Evolutionary conservation across 2,797 vertebrate species (phyloP).

Genomic region (Ispidina lecontei): DNA sequence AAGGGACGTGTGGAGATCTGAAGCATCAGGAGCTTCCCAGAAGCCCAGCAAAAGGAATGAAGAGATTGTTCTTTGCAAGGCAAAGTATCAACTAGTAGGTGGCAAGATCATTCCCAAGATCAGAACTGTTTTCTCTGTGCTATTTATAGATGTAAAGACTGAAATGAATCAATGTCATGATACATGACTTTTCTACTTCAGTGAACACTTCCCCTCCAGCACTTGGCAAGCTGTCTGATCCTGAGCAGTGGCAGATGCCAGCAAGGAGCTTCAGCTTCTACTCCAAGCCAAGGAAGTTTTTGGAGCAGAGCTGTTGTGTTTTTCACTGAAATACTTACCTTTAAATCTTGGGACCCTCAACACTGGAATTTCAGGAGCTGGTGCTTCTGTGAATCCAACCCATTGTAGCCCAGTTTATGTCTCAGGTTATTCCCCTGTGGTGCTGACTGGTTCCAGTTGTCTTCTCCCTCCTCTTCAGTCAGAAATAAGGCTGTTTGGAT

Average conservation of each 20-base stretch:
- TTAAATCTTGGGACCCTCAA: not conserved
- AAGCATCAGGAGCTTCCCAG: not conserved
- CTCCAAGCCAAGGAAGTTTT: not conserved
- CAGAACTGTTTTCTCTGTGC: not conserved
- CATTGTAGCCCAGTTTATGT: not conserved
- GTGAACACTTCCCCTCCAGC: not conserved
- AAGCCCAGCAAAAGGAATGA: not conserved
- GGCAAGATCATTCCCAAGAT: not conserved
- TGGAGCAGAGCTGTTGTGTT: not conserved
- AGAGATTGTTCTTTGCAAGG: not conserved
- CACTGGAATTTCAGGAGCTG: not conserved
- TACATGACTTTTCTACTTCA: not conserved
- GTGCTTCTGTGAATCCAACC: not conserved
- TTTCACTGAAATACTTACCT: not conserved
- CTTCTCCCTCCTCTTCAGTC: not conserved
- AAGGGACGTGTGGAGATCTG: not conserved
- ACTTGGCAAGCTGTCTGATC: not conserved
- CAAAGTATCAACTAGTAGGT: not conserved
- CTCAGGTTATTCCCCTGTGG: not conserved
- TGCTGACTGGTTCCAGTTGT: not conserved
- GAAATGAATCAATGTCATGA: conserved; percentile 6
- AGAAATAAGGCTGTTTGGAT: not conserved
- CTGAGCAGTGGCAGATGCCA: not conserved
- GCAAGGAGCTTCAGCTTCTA: not conserved
- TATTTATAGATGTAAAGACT: not conserved